These are phyloP conservation scores for Doris montereyensis DNA, from an alignment of 2,888 invertebrate species.

Conservation along the genomic window DNA sequence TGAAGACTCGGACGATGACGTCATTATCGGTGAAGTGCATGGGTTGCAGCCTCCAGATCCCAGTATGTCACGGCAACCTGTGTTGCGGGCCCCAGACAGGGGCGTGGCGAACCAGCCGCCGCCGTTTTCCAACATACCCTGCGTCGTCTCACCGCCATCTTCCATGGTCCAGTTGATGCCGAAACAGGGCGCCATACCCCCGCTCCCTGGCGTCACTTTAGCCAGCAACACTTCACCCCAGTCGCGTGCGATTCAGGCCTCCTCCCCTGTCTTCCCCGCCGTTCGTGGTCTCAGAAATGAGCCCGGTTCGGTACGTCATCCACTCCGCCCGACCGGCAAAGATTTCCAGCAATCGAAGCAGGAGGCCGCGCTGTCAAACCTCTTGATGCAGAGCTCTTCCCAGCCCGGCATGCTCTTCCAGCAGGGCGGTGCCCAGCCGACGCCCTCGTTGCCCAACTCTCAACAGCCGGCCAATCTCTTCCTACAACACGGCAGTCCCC, in stretches of 20 bases:
- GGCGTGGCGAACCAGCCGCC: too few relatives aligned
- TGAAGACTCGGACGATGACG: conserved; percentile 40
- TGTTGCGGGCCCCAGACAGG: too few relatives aligned
- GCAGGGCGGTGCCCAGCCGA: conserved; percentile 26
- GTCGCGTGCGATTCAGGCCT: too few relatives aligned
- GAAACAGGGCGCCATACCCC: too few relatives aligned
- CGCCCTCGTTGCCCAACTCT: conserved; percentile 33
- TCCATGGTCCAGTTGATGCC: too few relatives aligned
- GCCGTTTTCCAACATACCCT: too few relatives aligned
- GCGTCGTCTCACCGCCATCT: too few relatives aligned
- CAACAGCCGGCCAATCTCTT: conserved; percentile 19
- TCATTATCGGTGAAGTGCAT: conserved; percentile 35
- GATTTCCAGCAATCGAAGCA: conserved; percentile 12
- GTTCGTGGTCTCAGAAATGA: conserved; percentile 25
- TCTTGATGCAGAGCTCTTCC: conserved; percentile 9
- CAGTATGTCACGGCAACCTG: too few relatives aligned
- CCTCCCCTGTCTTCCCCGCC: neutral
- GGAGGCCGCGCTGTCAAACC: conserved; percentile 9
- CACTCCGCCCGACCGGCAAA: too few relatives aligned
- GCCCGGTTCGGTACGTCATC: conserved; percentile 25
- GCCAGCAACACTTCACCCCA: too few relatives aligned
- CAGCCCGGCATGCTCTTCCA: conserved; percentile 23
- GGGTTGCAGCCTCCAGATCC: conserved; percentile 32
- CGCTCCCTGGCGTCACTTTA: too few relatives aligned
- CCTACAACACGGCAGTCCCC: conserved; percentile 12